Percentiles rank a stretch among this genome's conserved stretches.
These are phyloP conservation scores for Hypselothyrea guttata DNA, from an alignment of 2,888 invertebrate genomes.

Conservation along the genomic window DNA sequence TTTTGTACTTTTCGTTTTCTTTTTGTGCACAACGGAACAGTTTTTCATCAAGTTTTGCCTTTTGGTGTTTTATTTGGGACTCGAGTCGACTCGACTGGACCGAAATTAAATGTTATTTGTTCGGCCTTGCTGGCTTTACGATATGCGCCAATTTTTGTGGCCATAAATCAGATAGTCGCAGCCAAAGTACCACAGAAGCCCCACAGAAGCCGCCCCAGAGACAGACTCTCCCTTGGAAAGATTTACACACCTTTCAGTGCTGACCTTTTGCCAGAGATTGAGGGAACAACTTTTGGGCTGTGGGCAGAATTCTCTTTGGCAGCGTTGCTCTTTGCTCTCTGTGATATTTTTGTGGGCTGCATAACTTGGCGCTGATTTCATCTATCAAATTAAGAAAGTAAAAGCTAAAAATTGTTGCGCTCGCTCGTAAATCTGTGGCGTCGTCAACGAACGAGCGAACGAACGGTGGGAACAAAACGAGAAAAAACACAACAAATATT, in stretches of 20 bases:
- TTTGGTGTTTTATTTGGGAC: slow-evolving; percentile 15
- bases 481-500: slow-evolving; percentile 10
- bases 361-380: slow-evolving; percentile 70
- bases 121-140: slow-evolving; percentile 47
- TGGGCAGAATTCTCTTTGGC: too few species aligned
- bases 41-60: slow-evolving; percentile 63
- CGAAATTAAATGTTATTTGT: slow-evolving; percentile 75
- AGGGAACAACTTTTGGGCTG: too few species aligned
- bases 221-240: slow-evolving; percentile 10
- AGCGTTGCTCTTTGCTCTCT: slow-evolving; percentile 14
- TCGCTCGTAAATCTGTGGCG: slow-evolving; percentile 62
- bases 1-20: slow-evolving; percentile 35
- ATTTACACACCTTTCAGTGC: slow-evolving; percentile 53
- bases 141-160: slow-evolving; percentile 58
- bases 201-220: too few species aligned
- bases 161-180: slow-evolving; percentile 57
- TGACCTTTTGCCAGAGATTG: slow-evolving; percentile 50
- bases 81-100: slow-evolving; percentile 26
- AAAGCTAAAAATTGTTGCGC: slow-evolving; percentile 53
- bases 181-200: neutral
- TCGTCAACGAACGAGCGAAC: slow-evolving; percentile 24
- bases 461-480: neutral
- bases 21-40: slow-evolving; percentile 42
- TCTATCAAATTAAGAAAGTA: slow-evolving; percentile 75
- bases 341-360: slow-evolving; percentile 26